A percentile compares a stretch with the other conserved stretches of the same genome.
Evolutionary conservation across 37 sponge, comb jelly and placozoan genomes (phyloP).

Genomic region (Beroe ovata): DNA sequence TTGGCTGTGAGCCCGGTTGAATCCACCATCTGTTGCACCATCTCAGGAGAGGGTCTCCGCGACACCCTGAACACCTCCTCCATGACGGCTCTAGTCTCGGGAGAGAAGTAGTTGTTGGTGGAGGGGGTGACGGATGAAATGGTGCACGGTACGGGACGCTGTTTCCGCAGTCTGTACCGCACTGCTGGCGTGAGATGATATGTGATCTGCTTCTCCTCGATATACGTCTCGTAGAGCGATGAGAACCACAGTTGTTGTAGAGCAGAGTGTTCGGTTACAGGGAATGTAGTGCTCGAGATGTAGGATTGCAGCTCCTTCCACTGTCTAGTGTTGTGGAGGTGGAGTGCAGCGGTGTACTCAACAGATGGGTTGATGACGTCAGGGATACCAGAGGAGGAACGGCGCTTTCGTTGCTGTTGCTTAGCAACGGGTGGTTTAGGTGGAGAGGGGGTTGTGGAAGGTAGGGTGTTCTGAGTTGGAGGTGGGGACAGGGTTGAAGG

Average conservation of each 20-base stretch:
- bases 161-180: slow-evolving; percentile 47
- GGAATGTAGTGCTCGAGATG: slow-evolving; percentile 34
- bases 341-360: background rate
- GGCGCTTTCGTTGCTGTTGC: background rate
- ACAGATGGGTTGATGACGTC: background rate
- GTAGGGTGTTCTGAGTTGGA: background rate
- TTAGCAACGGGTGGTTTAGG: background rate
- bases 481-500: background rate
- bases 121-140: background rate
- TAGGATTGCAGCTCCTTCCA: slow-evolving; percentile 31
- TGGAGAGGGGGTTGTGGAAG: background rate
- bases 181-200: slow-evolving; percentile 14
- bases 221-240: background rate
- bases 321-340: background rate
- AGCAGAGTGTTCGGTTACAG: slow-evolving; percentile 5
- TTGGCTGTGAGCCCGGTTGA: slow-evolving; percentile 42
- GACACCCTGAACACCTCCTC: background rate
- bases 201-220: background rate
- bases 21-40: background rate
- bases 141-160: slow-evolving; percentile 8
- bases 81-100: background rate
- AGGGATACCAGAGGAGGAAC: background rate
- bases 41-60: background rate
- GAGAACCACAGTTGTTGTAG: slow-evolving; percentile 36
- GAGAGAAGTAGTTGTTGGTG: slow-evolving; percentile 53